Conservation (phyloP, 2,113 vertebrate species). For the Panthera leo region DNA sequence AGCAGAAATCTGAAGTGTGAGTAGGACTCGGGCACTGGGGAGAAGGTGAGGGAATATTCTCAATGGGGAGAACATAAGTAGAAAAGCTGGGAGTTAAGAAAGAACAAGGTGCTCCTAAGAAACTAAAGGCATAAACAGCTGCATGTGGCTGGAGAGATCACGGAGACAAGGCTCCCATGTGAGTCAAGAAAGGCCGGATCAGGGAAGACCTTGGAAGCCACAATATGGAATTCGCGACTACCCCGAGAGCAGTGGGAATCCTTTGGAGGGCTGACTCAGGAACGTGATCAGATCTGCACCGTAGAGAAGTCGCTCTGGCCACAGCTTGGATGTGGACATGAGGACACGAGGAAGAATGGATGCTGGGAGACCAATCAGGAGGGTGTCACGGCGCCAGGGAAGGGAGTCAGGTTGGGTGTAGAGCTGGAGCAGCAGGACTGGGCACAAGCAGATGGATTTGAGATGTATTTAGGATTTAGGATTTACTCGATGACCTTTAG, state of each 20-base stretch:
- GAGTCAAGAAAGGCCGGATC: neutral
- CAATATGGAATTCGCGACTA: neutral
- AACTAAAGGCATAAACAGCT: neutral
- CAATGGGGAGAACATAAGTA: neutral
- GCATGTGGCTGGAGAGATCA: neutral
- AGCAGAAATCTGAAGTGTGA: neutral
- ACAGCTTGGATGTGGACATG: accelerated
- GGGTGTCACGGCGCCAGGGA: neutral
- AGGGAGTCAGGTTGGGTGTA: neutral
- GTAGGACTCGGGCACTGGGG: neutral
- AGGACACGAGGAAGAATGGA: neutral
- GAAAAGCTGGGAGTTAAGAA: neutral
- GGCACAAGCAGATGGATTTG: too few relatives aligned
- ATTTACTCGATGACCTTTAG: neutral
- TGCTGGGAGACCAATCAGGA: neutral
- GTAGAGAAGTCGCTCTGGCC: neutral
- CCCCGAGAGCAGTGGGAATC: neutral
- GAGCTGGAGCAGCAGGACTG: neutral
- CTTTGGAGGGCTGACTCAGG: neutral
- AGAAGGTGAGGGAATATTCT: neutral
- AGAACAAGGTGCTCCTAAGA: neutral
- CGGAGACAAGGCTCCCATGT: too few relatives aligned
- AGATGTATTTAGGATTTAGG: neutral
- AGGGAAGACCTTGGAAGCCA: neutral
- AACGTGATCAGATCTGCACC: neutral